A percentile compares a stretch with the other conserved stretches of the same genome.
Conservation (phyloP, 2,797 vertebrate genomes). For the Alectoris magna region DNA sequence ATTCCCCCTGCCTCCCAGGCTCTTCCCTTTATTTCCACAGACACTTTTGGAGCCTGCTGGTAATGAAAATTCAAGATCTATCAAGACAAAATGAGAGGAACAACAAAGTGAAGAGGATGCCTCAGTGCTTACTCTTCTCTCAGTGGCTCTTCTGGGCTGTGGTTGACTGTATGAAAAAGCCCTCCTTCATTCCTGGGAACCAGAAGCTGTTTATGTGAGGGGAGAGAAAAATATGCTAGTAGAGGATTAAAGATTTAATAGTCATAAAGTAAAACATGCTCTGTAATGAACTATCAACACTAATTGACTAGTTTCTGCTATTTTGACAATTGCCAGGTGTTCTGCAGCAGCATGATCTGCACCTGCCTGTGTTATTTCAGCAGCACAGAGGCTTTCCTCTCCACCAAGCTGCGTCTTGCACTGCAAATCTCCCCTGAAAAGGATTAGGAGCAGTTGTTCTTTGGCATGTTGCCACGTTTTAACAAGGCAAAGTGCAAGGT, state of each 20-base stretch:
- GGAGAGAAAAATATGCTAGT: not conserved
- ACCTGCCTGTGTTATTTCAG: constrained; percentile 18
- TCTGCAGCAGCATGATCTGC: constrained; percentile 1
- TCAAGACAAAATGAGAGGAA: constrained; percentile 1
- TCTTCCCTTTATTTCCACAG: not conserved
- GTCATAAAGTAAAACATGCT: constrained; percentile 10
- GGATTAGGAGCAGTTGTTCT: not conserved
- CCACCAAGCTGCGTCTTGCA: not conserved
- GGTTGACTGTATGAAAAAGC: not conserved
- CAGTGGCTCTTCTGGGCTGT: not conserved
- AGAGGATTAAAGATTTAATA: constrained; percentile 42
- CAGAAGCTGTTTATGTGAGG: not conserved
- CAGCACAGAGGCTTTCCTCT: not conserved
- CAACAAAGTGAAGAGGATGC: constrained; percentile 35
- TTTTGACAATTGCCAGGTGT: constrained; percentile 19
- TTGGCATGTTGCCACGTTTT: constrained; percentile 25
- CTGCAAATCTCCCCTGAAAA: not conserved
- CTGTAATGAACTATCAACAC: constrained; percentile 43
- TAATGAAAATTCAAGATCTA: constrained; percentile 19
- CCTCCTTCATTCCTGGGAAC: not conserved
- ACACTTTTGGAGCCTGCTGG: not conserved
- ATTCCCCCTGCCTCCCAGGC: not conserved
- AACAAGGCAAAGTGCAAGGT: not conserved
- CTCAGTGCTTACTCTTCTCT: not conserved
- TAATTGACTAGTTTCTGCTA: constrained; percentile 1